Conservation (phyloP, 2,113 vertebrate species). For the Pteropus alecto region DNA sequence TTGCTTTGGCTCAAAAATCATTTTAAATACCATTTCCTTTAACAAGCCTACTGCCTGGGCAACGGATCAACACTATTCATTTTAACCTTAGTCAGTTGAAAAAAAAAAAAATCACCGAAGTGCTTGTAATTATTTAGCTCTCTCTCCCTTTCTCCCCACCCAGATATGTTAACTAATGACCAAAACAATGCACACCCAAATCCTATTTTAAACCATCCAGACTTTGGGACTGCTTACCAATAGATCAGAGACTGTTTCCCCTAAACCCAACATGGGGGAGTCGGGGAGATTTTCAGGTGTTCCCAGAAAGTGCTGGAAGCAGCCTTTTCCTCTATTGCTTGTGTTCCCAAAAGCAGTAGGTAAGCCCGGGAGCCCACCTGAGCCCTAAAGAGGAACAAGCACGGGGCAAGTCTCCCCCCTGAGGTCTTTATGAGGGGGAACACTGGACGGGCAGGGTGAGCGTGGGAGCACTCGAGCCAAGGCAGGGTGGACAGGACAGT, state of each 20-base stretch:
- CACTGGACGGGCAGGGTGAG: fast-evolving
- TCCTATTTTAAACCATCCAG: not conserved
- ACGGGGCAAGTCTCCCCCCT: fast-evolving
- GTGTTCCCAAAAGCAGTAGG: no score
- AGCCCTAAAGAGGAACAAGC: not conserved
- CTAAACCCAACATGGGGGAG: not conserved
- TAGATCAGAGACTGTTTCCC: not conserved
- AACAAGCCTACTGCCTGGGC: slow-evolving; percentile 66
- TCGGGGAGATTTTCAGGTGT: not conserved
- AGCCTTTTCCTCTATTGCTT: fast-evolving
- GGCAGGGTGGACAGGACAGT: not conserved
- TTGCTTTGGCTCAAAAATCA: slow-evolving; percentile 75
- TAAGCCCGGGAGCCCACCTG: not conserved
- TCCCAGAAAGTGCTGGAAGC: not conserved
- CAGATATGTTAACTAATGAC: slow-evolving; percentile 25
- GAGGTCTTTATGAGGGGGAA: not conserved
- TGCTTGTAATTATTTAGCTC: slow-evolving; percentile 58
- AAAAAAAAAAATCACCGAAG: slow-evolving; percentile 23
- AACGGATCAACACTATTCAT: slow-evolving; percentile 61
- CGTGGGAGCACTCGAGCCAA: fast-evolving
- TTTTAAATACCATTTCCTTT: slow-evolving; percentile 76
- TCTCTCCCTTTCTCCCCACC: not conserved
- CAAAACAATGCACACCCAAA: not conserved
- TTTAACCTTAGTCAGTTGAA: slow-evolving; percentile 51
- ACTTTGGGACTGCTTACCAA: not conserved